Percentiles rank a stretch among this genome's conserved stretches.
phyloP scores from a whole-genome alignment of 2,888 invertebrate genomes.

The Azorinus chamasolen region DNA sequence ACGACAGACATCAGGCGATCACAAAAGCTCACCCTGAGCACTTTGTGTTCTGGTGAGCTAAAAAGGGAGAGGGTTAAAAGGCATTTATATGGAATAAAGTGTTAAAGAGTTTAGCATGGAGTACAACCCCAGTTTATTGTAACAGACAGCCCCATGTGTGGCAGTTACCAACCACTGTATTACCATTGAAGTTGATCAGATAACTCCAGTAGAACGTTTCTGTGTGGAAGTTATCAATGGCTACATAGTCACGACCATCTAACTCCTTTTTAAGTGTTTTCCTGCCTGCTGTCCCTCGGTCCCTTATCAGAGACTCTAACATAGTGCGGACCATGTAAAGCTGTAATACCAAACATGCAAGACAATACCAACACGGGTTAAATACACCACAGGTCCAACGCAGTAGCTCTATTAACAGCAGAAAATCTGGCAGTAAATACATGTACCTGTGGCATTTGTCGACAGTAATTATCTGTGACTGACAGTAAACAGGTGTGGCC shows the following conservation, averaged over 20 bases:
- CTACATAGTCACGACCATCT: conserved; percentile 95
- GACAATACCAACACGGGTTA: neutral
- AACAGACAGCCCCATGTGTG: too few species aligned
- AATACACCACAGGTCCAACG: neutral
- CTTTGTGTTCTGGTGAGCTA: too few species aligned
- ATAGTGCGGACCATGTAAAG: conserved; percentile 99
- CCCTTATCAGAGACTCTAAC: conserved; percentile 95
- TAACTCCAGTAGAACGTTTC: conserved; percentile 98
- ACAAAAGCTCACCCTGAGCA: too few species aligned
- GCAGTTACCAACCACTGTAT: conserved; percentile 68
- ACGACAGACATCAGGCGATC: too few species aligned
- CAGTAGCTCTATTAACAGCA: neutral
- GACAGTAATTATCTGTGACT: too few species aligned
- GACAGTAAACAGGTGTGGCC: too few species aligned
- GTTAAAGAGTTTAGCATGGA: too few species aligned
- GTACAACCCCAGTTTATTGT: too few species aligned
- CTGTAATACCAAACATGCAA: conserved; percentile 88
- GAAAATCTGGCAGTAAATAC: too few species aligned
- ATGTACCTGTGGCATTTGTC: too few species aligned
- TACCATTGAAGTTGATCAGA: conserved; percentile 95
- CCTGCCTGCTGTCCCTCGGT: conserved; percentile 98
- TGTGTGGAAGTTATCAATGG: conserved; percentile 98
- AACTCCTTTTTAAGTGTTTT: conserved; percentile 97
- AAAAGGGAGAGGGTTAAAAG: too few species aligned
- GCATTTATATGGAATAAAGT: too few species aligned